A percentile compares a stretch with the other conserved stretches of the same genome.
Conservation (phyloP, 2,888 invertebrate genomes). For the Phlogophora meticulosa region DNA sequence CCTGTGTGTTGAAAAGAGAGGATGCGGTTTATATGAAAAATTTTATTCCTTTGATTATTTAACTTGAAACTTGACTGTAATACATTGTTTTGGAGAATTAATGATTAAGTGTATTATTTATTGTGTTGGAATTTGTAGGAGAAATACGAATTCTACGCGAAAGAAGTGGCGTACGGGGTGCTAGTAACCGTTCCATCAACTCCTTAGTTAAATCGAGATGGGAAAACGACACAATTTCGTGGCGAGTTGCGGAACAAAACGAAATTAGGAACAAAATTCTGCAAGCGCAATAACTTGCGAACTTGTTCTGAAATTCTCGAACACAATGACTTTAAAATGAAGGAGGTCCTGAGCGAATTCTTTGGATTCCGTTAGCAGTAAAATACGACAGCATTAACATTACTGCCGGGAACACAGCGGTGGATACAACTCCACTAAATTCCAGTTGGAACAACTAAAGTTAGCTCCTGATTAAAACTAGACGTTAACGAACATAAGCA, state of each 20-base stretch:
- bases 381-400: slow-evolving; percentile 45
- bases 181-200: slow-evolving; percentile 3
- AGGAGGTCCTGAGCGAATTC: slow-evolving; percentile 42
- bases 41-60: no score
- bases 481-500: slow-evolving; percentile 51
- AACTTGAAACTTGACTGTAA: no score
- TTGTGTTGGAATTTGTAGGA: no score
- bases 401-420: slow-evolving; percentile 17
- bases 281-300: slow-evolving; percentile 45
- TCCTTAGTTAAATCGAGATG: slow-evolving; percentile 16
- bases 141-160: no score
- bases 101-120: no score
- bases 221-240: slow-evolving; percentile 28
- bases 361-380: slow-evolving; percentile 33
- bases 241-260: slow-evolving; percentile 24
- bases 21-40: no score
- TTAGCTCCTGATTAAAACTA: slow-evolving; percentile 65
- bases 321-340: slow-evolving; percentile 54
- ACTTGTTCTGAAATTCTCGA: slow-evolving; percentile 46
- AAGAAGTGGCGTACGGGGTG: no score
- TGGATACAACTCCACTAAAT: slow-evolving; percentile 45
- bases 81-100: no score
- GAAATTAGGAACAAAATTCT: slow-evolving; percentile 31
- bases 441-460: slow-evolving; percentile 43
- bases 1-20: no score